Base-by-base conservation (phyloP, 2,888 invertebrate species). In the Drosophila formosana region DNA sequence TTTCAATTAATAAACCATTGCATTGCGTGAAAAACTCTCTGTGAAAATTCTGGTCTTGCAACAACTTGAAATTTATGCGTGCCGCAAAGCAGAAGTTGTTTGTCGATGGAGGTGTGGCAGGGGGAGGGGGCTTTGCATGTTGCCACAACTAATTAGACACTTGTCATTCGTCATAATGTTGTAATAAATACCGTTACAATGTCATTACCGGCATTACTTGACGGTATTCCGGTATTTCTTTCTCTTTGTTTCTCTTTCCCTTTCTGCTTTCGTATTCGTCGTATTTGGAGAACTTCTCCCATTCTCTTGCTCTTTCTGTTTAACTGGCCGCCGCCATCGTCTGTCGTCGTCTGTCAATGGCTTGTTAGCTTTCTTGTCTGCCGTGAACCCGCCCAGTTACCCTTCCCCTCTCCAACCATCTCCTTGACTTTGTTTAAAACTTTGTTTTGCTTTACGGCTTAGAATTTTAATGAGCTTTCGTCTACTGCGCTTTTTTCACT, bases 101-200 rank as follows among this genome's bases (percentile, higher is more conserved):
- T 28, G 11, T 13, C 25, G 26, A 5, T 5, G 3, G 5, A 4
- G 18, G 11, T 8, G 23, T 9, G 5, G 4, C 18, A 18, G 18
- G 18, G 23, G 37, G 43, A 18, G 13, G 13, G 39, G 6, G 13
- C 39, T 41, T 41, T 41, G 34, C 68, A 72, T 82, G 89, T 89
- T 84, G 89, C 56, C 60, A 53, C 67, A 75, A 85, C 85, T 89
- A 86, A 89, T 86, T 86, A 86, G 89, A 82, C 86, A 85, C 89
- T 89, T 89, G 85, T 89, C 88, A 75, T 77, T 75, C 74, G 73
- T 70, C 57, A 78, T 89, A 82, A 88, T 89, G 88, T 79, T 88
- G 85, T 89, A 89, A 89, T 88, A 85, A 85, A 89, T 89, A 88
- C 85, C 85, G 85, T 87, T 89, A 88, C 88, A 85, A 85, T 89